Percentiles rank a stretch among this genome's conserved stretches.
phyloP scores from a whole-genome alignment of 2,113 vertebrate species.

The Athene cunicularia region DNA sequence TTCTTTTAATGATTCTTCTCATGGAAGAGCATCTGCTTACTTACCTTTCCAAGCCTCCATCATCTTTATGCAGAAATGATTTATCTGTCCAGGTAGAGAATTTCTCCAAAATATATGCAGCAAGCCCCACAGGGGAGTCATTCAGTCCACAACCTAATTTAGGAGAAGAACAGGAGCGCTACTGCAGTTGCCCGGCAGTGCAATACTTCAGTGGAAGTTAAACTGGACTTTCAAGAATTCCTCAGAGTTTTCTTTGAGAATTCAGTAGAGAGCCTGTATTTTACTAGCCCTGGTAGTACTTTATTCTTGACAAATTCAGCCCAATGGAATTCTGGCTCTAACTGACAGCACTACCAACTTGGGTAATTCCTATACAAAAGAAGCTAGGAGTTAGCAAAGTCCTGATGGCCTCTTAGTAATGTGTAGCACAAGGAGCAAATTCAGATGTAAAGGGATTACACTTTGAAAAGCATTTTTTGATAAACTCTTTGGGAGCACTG shows the following conservation, averaged over 20 bases:
- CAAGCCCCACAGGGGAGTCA: conserved; percentile 86
- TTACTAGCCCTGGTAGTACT: neutral
- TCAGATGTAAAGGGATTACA: neutral
- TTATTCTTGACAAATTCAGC: neutral
- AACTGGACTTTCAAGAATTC: neutral
- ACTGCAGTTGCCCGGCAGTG: neutral
- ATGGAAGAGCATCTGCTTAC: neutral
- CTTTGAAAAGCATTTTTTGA: neutral
- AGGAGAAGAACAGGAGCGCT: neutral
- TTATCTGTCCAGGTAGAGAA: conserved; percentile 86
- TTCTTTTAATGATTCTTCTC: neutral
- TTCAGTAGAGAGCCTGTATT: neutral
- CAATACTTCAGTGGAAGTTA: neutral
- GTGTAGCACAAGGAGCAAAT: neutral
- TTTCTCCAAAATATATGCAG: conserved; percentile 88
- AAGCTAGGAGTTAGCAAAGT: neutral
- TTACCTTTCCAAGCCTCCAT: conserved; percentile 87
- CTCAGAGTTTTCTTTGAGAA: neutral
- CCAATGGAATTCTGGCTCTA: neutral
- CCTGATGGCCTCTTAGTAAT: neutral
- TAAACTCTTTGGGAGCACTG: neutral
- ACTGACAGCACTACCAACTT: too few relatives aligned
- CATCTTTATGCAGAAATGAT: conserved; percentile 71
- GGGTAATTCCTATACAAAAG: neutral
- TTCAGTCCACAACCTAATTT: conserved; percentile 84